Conservation (phyloP, 2,113 vertebrate species). For the Microtus richardsoni region DNA sequence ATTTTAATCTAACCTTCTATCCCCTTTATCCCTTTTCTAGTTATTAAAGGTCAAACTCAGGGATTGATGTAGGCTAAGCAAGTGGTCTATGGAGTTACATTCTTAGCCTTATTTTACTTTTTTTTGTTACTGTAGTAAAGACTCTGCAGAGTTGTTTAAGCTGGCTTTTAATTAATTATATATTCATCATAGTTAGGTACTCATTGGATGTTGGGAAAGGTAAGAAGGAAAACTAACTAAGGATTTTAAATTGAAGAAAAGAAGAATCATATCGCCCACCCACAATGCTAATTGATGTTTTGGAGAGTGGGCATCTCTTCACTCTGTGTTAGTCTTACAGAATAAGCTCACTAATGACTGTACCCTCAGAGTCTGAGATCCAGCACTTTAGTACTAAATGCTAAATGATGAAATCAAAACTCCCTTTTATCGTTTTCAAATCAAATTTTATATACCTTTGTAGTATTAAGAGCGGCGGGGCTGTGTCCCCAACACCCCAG, state of each 20-base stretch:
- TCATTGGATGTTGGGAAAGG: not conserved
- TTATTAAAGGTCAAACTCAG: not conserved
- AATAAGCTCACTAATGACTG: not conserved
- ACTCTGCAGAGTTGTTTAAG: not conserved
- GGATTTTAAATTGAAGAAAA: not conserved
- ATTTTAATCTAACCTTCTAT: not conserved
- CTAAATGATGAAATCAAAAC: slow-evolving; percentile 15
- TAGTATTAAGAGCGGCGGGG: no score
- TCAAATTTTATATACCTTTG: not conserved
- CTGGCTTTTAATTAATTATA: not conserved
- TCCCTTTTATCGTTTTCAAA: slow-evolving; percentile 21
- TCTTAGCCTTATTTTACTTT: not conserved
- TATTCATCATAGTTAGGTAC: not conserved
- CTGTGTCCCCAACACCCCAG: no score
- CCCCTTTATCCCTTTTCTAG: not conserved
- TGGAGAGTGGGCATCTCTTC: not conserved
- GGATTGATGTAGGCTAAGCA: not conserved
- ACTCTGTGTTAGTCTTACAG: not conserved
- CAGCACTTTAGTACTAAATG: not conserved
- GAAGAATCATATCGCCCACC: rapidly evolving
- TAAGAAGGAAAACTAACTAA: not conserved
- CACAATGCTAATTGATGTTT: not conserved
- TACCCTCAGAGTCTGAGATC: no score
- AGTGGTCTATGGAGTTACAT: not conserved
- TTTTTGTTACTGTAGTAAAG: not conserved